Conservation (phyloP, 2,888 invertebrate species). For the Carabus problematicus region DNA sequence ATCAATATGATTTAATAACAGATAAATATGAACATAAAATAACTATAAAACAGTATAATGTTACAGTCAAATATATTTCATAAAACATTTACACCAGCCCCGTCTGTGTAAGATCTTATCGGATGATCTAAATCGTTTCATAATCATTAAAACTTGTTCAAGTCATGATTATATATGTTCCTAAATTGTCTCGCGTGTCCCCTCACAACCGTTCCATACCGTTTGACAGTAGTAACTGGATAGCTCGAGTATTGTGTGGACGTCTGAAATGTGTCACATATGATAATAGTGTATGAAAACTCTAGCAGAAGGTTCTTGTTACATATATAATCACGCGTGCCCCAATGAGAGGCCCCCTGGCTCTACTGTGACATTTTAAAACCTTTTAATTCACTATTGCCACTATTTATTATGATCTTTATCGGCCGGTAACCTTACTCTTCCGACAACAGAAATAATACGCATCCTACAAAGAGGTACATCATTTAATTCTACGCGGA, state of each 20-base stretch:
- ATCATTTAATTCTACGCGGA: too few species aligned
- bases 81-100: background rate
- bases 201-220: background rate
- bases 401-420: constrained; percentile 15
- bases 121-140: constrained; percentile 12
- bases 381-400: constrained; percentile 11
- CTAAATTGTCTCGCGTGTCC: background rate
- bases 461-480: too few species aligned
- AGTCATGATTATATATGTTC: background rate
- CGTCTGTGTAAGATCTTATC: background rate
- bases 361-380: constrained; percentile 11
- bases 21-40: too few species aligned
- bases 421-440: constrained; percentile 6
- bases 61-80: too few species aligned
- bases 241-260: background rate
- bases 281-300: constrained; percentile 5
- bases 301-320: too few species aligned
- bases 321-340: background rate
- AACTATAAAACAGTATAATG: too few species aligned
- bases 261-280: constrained; percentile 7
- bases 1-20: too few species aligned
- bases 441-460: background rate
- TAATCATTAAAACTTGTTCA: constrained; percentile 8
- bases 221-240: background rate
- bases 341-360: background rate